Conservation (phyloP, 1,140 invertebrate genomes). For the Aradophagus sp. region DNA sequence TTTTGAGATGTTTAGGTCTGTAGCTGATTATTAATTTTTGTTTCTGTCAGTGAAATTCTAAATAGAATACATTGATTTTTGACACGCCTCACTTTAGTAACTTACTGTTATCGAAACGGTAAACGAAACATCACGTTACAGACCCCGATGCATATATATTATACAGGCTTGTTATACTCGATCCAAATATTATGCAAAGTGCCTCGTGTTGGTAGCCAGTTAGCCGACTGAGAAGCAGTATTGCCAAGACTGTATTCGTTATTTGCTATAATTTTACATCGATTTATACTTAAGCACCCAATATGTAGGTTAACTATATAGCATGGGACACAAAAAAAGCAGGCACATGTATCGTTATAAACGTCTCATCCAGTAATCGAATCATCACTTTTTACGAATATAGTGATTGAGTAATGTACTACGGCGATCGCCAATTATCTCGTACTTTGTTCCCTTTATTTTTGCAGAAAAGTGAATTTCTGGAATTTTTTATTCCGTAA, state of each 20-base stretch:
- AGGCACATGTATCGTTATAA: conserved; percentile 40
- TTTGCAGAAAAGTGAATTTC: conserved; percentile 24
- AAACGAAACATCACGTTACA: conserved; percentile 56
- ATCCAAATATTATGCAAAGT: conserved; percentile 68
- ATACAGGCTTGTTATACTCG: conserved; percentile 61
- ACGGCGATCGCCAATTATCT: conserved; percentile 40
- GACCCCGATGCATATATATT: conserved; percentile 54
- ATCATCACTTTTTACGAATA: conserved; percentile 52
- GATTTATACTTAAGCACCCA: conserved; percentile 62
- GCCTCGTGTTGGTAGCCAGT: conserved; percentile 60
- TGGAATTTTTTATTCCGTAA: conserved; percentile 31
- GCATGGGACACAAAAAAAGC: conserved; percentile 24
- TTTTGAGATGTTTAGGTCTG: too few relatives aligned
- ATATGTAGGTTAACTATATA: conserved; percentile 58
- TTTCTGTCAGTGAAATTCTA: too few relatives aligned
- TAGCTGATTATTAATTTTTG: too few relatives aligned
- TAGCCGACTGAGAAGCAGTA: conserved; percentile 50
- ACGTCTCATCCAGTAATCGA: conserved; percentile 49
- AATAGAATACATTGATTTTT: conserved; percentile 25
- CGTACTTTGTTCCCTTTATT: conserved; percentile 32
- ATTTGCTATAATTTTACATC: conserved; percentile 64
- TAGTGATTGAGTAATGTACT: conserved; percentile 49
- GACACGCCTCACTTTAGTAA: conserved; percentile 40
- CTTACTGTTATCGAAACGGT: conserved; percentile 52
- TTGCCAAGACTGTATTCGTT: conserved; percentile 55